Conservation (phyloP, 2,888 invertebrate genomes). For the Stenotaenia linearis region DNA sequence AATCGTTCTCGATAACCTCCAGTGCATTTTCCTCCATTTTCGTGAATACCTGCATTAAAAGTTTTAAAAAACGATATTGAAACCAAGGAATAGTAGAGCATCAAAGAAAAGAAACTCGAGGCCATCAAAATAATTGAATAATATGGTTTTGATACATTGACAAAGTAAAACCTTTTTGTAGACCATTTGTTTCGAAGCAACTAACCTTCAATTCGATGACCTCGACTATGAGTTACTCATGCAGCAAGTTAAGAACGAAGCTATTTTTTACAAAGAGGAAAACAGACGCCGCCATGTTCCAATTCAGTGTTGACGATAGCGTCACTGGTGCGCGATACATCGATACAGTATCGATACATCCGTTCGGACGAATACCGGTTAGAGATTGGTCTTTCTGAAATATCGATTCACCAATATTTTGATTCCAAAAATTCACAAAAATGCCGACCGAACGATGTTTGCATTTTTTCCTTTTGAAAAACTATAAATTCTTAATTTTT, state of each 20-base stretch:
- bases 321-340: no score
- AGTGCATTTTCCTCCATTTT: background rate
- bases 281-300: conserved; percentile 12
- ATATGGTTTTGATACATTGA: background rate
- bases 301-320: background rate
- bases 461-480: no score
- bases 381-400: no score
- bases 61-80: background rate
- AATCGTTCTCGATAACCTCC: background rate
- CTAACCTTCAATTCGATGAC: background rate
- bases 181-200: background rate
- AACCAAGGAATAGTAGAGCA: background rate
- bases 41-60: background rate
- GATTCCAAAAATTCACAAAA: no score
- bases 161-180: background rate
- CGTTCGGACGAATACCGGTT: no score
- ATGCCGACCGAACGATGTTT: no score
- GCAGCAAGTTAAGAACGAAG: background rate
- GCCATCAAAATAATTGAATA: background rate
- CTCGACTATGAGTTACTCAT: background rate
- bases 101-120: background rate
- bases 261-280: background rate
- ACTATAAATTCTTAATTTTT: no score
- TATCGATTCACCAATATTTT: no score
- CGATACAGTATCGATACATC: no score